These are phyloP conservation scores for Rapana venosa DNA, from an alignment of 2,888 invertebrate genomes.

Conservation along the genomic window DNA sequence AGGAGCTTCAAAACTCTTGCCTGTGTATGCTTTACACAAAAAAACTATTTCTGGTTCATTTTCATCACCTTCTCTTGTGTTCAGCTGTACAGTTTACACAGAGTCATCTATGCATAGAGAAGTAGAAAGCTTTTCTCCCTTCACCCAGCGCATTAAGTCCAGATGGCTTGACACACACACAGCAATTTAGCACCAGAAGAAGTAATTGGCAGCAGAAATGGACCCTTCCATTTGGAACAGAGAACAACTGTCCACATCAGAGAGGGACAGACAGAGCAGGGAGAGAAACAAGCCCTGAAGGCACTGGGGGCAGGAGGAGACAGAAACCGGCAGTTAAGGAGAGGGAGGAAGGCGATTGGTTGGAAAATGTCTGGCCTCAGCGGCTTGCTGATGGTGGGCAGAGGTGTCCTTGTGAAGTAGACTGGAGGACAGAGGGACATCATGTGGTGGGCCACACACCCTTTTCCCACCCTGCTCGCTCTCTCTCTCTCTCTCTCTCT, in stretches of 20 bases:
- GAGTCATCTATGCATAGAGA: constrained; percentile 1
- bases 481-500: not conserved
- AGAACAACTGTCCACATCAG: not conserved
- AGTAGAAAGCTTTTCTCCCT: not conserved
- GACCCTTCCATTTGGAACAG: constrained; percentile 30
- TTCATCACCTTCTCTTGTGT: too few relatives aligned
- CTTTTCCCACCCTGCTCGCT: not conserved
- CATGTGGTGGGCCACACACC: constrained; percentile 28
- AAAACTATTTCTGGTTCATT: too few relatives aligned
- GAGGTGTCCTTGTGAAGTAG: not conserved
- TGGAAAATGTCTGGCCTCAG: constrained; percentile 36
- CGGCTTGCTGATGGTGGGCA: constrained; percentile 39
- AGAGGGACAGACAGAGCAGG: constrained; percentile 6
- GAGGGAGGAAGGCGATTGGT: constrained; percentile 29
- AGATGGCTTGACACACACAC: constrained; percentile 39
- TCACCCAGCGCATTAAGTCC: not conserved
- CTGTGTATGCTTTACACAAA: too few relatives aligned
- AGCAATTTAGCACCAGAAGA: constrained; percentile 36
- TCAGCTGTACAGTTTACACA: not conserved
- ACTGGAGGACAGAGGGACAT: constrained; percentile 16
- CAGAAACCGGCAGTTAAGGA: too few relatives aligned
- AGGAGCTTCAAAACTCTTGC: too few relatives aligned
- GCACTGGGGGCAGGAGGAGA: too few relatives aligned
- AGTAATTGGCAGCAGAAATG: constrained; percentile 39
- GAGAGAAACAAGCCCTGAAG: not conserved